phyloP scores from a whole-genome alignment of 2,113 vertebrate species.

The Semnornis frantzii region DNA sequence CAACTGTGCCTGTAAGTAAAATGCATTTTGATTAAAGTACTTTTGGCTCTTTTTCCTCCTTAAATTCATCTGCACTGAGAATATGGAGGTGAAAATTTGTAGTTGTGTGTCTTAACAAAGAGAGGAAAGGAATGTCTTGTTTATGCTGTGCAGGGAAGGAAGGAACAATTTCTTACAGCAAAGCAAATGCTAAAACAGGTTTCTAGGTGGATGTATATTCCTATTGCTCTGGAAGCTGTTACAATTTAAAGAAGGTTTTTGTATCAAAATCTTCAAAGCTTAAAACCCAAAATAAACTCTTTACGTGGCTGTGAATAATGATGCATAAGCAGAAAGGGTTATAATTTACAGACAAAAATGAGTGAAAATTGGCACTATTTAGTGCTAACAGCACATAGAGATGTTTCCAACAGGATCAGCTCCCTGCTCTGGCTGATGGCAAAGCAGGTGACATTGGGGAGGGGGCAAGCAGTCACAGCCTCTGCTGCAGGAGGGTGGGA shows the following conservation, averaged over 20 bases:
- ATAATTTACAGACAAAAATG: background rate
- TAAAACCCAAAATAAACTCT: background rate
- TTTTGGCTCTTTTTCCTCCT: background rate
- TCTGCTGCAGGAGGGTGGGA: background rate
- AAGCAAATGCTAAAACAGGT: background rate
- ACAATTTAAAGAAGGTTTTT: background rate
- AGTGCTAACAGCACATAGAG: background rate
- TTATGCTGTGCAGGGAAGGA: background rate
- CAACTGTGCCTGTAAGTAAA: slow-evolving; percentile 95
- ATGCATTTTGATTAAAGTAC: slow-evolving; percentile 17
- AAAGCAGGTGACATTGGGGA: no score
- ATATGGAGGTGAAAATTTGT: background rate
- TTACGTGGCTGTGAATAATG: background rate
- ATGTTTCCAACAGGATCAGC: background rate
- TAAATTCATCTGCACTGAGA: background rate
- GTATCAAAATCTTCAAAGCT: background rate
- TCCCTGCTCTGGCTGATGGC: background rate
- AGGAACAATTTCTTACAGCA: background rate
- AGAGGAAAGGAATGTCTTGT: background rate
- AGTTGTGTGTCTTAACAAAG: background rate
- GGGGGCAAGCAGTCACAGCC: background rate
- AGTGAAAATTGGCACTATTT: background rate
- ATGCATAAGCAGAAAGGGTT: background rate
- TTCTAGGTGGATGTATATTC: background rate
- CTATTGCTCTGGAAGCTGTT: background rate